phyloP scores from a whole-genome alignment of 2,888 invertebrate species.

The Trimorus sp. region DNA sequence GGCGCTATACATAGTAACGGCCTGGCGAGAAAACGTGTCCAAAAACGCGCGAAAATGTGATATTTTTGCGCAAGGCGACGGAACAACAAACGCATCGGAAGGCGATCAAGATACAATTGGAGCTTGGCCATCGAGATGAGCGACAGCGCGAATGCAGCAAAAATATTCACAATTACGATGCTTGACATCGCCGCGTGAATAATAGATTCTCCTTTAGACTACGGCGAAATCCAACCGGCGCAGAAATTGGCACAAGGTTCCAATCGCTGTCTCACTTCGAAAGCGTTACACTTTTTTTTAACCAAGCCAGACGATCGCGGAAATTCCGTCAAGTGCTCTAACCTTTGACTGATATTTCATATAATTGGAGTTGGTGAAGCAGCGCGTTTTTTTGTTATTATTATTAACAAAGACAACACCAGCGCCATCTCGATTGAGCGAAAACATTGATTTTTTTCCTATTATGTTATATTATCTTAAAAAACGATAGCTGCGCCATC shows the following conservation, averaged over 20 bases:
- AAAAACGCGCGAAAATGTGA: conserved; percentile 36
- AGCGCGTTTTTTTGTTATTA: too few species aligned
- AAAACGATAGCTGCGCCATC: too few species aligned
- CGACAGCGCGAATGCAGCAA: conserved; percentile 79
- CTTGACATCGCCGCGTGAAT: conserved; percentile 74
- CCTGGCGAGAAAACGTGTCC: conserved; percentile 6
- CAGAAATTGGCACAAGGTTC: conserved; percentile 79
- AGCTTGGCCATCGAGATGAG: conserved; percentile 78
- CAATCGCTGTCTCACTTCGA: conserved; percentile 69
- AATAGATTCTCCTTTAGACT: conserved; percentile 74
- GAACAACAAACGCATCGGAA: conserved; percentile 43
- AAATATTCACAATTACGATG: conserved; percentile 80
- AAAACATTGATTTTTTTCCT: too few species aligned
- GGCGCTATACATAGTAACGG: conserved; percentile 20
- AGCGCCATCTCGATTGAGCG: too few species aligned
- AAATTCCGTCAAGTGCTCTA: conserved; percentile 26
- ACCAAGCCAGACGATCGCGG: conserved; percentile 45
- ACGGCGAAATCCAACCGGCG: conserved; percentile 72
- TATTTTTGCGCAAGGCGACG: conserved; percentile 27
- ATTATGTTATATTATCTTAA: too few species aligned
- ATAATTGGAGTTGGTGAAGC: background rate
- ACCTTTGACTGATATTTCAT: conserved; percentile 19
- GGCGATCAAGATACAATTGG: conserved; percentile 77
- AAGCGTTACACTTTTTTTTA: conserved; percentile 64
- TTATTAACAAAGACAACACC: too few species aligned